Evolutionary conservation across 1,140 invertebrate species (phyloP).

Genomic region (Drosophila santomea): DNA sequence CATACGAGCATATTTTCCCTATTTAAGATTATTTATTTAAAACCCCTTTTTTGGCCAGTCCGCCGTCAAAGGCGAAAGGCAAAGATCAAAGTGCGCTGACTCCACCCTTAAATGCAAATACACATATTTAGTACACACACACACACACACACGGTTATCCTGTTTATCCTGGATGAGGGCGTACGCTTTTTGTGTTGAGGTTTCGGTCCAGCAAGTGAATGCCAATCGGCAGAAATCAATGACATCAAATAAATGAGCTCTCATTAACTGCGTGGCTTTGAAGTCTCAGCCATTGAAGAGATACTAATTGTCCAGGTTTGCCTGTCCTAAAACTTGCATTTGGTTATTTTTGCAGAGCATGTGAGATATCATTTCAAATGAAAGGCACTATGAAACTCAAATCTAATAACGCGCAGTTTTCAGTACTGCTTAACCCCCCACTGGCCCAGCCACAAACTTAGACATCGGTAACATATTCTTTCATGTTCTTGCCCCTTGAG

Average conservation of each 20-base stretch:
- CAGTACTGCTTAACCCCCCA: not conserved
- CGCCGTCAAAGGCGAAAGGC: slow-evolving; percentile 58
- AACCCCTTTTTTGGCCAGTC: slow-evolving; percentile 56
- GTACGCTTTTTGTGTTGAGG: slow-evolving; percentile 27
- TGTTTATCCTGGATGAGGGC: slow-evolving; percentile 16
- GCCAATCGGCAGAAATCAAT: slow-evolving; percentile 12
- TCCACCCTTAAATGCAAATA: slow-evolving; percentile 41
- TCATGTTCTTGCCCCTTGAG: slow-evolving; percentile 15
- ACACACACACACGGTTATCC: slow-evolving; percentile 13
- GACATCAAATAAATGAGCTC: slow-evolving; percentile 21
- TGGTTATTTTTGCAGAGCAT: not conserved
- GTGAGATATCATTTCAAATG: too few species aligned
- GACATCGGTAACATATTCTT: slow-evolving; percentile 10
- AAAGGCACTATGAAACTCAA: too few species aligned
- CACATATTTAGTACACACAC: slow-evolving; percentile 23
- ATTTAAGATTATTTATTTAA: slow-evolving; percentile 77
- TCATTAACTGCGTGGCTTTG: slow-evolving; percentile 2
- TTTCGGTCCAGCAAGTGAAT: slow-evolving; percentile 17
- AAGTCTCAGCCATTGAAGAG: not conserved
- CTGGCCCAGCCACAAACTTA: not conserved
- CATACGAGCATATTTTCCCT: slow-evolving; percentile 21
- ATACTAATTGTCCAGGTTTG: not conserved
- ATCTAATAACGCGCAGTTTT: too few species aligned
- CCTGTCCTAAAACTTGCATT: not conserved
- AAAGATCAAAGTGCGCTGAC: slow-evolving; percentile 70